Conservation (phyloP, 2,113 vertebrate species). For the Archilochus colubris region DNA sequence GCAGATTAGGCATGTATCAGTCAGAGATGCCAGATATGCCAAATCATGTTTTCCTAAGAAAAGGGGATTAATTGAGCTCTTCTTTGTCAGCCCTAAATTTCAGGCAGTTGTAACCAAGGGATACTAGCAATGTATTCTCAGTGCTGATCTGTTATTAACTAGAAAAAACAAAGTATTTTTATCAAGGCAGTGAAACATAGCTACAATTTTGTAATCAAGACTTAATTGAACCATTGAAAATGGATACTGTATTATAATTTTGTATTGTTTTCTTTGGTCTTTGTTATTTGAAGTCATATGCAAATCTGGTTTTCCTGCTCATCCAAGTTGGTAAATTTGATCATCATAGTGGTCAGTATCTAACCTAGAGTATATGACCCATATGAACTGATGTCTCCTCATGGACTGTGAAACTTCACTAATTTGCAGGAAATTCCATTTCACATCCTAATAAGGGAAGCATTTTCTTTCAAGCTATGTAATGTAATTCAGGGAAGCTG, state of each 20-base stretch:
- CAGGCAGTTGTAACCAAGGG: neutral
- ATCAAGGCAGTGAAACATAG: neutral
- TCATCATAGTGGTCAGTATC: neutral
- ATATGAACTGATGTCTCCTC: neutral
- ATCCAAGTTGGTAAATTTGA: neutral
- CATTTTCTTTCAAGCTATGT: neutral
- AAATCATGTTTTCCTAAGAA: neutral
- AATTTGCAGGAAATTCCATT: neutral
- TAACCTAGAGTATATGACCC: neutral
- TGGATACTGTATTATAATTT: neutral
- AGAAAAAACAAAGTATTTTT: neutral
- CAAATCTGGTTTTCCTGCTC: neutral
- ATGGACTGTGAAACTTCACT: neutral
- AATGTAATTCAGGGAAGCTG: neutral
- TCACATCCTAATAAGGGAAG: neutral
- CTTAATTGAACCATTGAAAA: neutral
- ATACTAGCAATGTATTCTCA: neutral
- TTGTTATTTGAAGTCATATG: neutral
- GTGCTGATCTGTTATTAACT: neutral
- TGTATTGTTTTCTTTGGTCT: neutral
- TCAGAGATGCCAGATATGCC: neutral
- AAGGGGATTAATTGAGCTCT: neutral
- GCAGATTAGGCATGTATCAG: neutral
- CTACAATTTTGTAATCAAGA: neutral
- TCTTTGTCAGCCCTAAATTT: neutral